phyloP scores from a whole-genome alignment of 2,888 invertebrate species.

The Diloba caeruleocephala region DNA sequence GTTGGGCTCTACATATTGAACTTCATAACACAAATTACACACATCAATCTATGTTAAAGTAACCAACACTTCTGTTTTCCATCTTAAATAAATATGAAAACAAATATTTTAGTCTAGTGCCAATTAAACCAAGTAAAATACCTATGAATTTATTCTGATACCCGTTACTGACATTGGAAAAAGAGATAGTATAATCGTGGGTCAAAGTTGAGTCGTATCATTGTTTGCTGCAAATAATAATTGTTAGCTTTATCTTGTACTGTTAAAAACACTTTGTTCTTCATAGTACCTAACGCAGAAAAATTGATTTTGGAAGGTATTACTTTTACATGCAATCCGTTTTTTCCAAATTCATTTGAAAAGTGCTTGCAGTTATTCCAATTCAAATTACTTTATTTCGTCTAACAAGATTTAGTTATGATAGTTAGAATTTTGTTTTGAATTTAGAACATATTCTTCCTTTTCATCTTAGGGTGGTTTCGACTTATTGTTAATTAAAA shows the following conservation, averaged over 20 bases:
- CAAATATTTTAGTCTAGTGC: constrained; percentile 2
- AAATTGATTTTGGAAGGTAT: constrained; percentile 14
- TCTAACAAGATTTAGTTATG: too few species aligned
- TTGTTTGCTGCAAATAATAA: constrained; percentile 57
- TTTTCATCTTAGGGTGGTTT: background rate
- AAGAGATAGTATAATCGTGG: constrained; percentile 61
- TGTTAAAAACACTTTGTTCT: constrained; percentile 43
- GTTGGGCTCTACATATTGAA: too few species aligned
- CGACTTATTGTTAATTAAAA: too few species aligned
- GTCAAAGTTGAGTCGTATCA: constrained; percentile 63
- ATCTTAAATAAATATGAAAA: background rate
- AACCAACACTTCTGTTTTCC: background rate
- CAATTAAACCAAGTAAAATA: constrained; percentile 27
- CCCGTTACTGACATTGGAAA: constrained; percentile 49
- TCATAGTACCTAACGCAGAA: constrained; percentile 34
- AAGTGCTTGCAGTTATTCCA: too few species aligned
- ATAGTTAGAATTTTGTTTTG: background rate
- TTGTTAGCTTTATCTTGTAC: constrained; percentile 42
- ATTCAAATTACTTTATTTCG: too few species aligned
- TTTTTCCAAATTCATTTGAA: too few species aligned
- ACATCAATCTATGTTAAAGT: background rate
- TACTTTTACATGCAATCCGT: too few species aligned
- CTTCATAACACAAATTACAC: too few species aligned
- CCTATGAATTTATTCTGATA: constrained; percentile 32
- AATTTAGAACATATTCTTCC: background rate